Base-by-base conservation (phyloP, 2,797 vertebrate species). In the Sebastes baramenuke region DNA sequence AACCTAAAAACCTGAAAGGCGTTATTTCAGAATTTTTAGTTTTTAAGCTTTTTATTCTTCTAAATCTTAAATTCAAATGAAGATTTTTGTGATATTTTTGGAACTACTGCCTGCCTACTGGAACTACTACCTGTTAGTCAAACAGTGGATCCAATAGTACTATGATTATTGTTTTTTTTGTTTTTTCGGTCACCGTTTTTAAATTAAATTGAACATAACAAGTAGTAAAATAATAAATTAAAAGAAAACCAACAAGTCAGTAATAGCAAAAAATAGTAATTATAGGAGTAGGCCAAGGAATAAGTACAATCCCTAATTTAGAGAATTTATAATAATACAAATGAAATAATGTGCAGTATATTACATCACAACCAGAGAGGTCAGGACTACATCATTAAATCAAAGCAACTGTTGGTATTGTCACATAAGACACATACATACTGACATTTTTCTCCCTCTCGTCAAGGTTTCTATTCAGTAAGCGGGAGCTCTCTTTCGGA, bases 401-500 rank as follows among this genome's bases (percentile, higher is more conserved):
- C 16, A 20, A 29, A 67, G 18, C 24, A 27, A 11, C 20, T 22
- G 13, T 5, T 49, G 2, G 4, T 67, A 8, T 67, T 38, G 27
- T 62, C 3, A 34, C 12, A 61, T 4, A 49, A 29, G 11, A 67
- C 1, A 10, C 6, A 42, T 14, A 32, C 14, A 38, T 65, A 61
- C 49, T 77, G 16, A 66, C 67, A 66, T 25, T 55, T 46, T 22
- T 20, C 49, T 79, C 64, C 88, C 61, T 80, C 74, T 76, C 72
- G 29, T 76, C 4, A 76, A 97, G 96, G 96, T 75, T 96, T 96
- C 90, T 96, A 96, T 76, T 96, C 96, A 0, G 96, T 96, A 59
- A 97, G 96, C 25, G 96, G 95, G 54, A 96, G 95, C 86, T 97
- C 96, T 58, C 93, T 97, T n/a, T 97, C 97, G 0, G 95, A 96